Conservation (phyloP, 2,888 invertebrate species). For the Sarcophaga carnaria region DNA sequence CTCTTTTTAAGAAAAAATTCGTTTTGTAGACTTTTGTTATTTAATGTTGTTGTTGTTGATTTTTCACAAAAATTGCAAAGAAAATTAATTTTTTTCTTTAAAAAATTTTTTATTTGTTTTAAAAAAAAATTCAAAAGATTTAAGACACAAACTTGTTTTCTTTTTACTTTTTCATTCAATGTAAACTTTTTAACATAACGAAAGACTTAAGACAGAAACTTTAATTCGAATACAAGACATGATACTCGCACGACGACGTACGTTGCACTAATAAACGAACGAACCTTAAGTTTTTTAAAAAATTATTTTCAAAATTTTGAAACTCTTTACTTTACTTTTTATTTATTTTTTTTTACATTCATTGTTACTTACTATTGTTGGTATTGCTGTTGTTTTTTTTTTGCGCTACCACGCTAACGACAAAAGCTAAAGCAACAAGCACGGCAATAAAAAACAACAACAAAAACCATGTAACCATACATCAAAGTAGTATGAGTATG, state of each 20-base stretch:
- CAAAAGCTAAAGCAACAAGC: slow-evolving; percentile 20
- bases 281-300: slow-evolving; percentile 19
- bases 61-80: background rate
- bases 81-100: slow-evolving; percentile 12
- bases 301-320: slow-evolving; percentile 53
- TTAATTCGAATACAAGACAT: slow-evolving; percentile 28
- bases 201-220: slow-evolving; percentile 64
- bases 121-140: slow-evolving; percentile 30
- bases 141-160: slow-evolving; percentile 47
- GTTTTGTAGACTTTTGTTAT: background rate
- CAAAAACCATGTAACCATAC: background rate
- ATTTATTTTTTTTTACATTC: slow-evolving; percentile 38
- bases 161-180: background rate
- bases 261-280: slow-evolving; percentile 61
- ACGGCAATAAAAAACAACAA: background rate
- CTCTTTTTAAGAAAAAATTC: background rate
- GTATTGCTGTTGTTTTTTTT: slow-evolving; percentile 8
- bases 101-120: slow-evolving; percentile 1
- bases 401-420: slow-evolving; percentile 23
- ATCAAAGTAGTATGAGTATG: slow-evolving; percentile 41
- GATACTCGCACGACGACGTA: slow-evolving; percentile 58
- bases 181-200: slow-evolving; percentile 7
- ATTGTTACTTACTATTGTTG: background rate
- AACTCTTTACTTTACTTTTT: slow-evolving; percentile 20
- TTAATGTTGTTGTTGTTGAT: background rate